These are phyloP conservation scores for Corythornis vintsioides DNA, from an alignment of 2,113 vertebrate species.

Conservation along the genomic window DNA sequence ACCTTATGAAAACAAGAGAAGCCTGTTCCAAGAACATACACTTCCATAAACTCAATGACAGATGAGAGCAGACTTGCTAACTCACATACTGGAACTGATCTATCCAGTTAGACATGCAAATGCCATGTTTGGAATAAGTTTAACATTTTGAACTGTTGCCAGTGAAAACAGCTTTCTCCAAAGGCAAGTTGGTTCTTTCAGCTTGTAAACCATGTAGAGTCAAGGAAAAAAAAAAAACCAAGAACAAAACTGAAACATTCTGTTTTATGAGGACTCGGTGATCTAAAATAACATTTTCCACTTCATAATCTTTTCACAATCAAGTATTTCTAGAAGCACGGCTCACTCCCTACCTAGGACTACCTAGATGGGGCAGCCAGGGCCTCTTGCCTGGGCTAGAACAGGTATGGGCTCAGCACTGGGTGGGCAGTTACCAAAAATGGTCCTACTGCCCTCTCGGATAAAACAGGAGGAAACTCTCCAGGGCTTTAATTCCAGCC, in stretches of 20 bases:
- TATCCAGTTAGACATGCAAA: conserved; percentile 10
- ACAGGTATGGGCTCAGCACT: background rate
- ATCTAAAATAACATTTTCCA: background rate
- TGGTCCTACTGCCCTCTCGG: background rate
- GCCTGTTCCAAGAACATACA: background rate
- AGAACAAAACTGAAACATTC: background rate
- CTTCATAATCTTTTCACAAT: background rate
- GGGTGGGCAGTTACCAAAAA: background rate
- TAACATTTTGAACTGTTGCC: background rate
- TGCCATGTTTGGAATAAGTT: background rate
- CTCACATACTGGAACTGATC: background rate
- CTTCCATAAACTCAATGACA: background rate
- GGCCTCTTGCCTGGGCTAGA: background rate
- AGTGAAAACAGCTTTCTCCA: background rate
- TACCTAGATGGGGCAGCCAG: too few relatives aligned
- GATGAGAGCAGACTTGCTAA: background rate
- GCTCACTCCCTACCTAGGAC: background rate
- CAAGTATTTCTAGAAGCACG: background rate
- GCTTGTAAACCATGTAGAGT: background rate
- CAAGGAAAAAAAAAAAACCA: background rate
- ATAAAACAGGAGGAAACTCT: background rate
- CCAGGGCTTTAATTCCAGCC: background rate
- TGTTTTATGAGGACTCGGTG: background rate
- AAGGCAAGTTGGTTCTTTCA: background rate
- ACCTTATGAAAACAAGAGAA: background rate